These are phyloP conservation scores for Trichomalopsis sarcophagae DNA, from an alignment of 1,140 invertebrate genomes.

Conservation along the genomic window DNA sequence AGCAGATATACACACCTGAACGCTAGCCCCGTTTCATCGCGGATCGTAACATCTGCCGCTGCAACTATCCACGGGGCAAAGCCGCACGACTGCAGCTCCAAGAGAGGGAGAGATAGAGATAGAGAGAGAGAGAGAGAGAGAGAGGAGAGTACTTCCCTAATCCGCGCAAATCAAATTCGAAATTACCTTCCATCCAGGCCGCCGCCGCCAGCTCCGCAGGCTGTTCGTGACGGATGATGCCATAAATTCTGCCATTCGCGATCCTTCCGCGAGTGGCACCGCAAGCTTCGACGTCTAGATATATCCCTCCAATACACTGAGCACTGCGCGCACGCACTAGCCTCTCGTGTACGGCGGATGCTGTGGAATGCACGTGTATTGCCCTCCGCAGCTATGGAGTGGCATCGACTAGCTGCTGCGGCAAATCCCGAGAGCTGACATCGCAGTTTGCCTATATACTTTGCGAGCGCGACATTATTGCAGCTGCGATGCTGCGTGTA, in stretches of 20 bases:
- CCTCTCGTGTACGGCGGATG: not conserved
- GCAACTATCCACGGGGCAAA: not conserved
- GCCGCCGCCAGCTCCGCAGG: slow-evolving; percentile 18
- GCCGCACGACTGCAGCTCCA: not conserved
- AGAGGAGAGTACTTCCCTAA: slow-evolving; percentile 2
- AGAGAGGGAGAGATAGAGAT: not conserved
- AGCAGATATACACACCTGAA: not conserved
- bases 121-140: not conserved
- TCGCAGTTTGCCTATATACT: not conserved
- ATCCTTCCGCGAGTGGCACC: slow-evolving; percentile 19
- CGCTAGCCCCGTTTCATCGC: slow-evolving; percentile 19
- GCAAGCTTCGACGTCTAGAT: slow-evolving; percentile 8
- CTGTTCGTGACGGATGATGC: slow-evolving; percentile 61
- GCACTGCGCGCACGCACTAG: not conserved
- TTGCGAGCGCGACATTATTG: not conserved
- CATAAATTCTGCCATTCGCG: slow-evolving; percentile 59
- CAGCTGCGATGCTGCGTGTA: not conserved
- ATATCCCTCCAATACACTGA: not conserved
- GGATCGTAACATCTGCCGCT: slow-evolving; percentile 26
- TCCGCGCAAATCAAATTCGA: slow-evolving; percentile 47
- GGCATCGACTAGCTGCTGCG: not conserved
- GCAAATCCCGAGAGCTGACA: not conserved
- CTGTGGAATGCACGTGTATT: not conserved
- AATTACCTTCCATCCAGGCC: slow-evolving; percentile 35
- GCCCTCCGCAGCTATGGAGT: not conserved